Percentiles rank a stretch among this genome's conserved stretches.
These are phyloP conservation scores for Hyaena hyaena DNA, from an alignment of 2,113 vertebrate species.

Conservation along the genomic window DNA sequence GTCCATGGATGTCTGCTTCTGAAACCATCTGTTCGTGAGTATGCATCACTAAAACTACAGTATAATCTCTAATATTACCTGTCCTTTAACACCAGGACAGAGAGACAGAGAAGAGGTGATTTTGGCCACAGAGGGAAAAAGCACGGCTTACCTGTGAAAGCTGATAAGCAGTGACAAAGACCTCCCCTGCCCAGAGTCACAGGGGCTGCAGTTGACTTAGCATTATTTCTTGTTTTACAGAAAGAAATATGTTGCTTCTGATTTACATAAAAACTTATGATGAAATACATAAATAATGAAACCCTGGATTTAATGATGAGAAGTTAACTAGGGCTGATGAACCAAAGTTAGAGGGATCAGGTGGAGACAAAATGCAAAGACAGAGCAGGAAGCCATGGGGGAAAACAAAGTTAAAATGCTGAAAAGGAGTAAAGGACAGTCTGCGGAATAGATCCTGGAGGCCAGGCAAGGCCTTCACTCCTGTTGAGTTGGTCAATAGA, in stretches of 20 bases:
- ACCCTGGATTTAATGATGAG: neutral
- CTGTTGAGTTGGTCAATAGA: rapidly evolving
- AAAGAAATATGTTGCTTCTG: neutral
- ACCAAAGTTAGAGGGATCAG: neutral
- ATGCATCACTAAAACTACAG: neutral
- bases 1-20: neutral
- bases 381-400: neutral
- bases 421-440: neutral
- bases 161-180: neutral
- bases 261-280: neutral
- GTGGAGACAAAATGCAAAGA: neutral
- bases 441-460: neutral
- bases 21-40: neutral
- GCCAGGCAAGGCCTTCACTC: neutral
- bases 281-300: neutral
- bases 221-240: neutral
- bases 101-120: neutral
- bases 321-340: neutral
- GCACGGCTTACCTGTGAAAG: neutral
- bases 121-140: neutral
- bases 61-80: neutral
- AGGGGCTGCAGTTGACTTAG: neutral
- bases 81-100: neutral
- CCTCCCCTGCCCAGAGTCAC: neutral
- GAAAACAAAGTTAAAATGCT: no score